These are phyloP conservation scores for Drosophila tristis DNA, from an alignment of 1,140 invertebrate genomes.

Conservation along the genomic window DNA sequence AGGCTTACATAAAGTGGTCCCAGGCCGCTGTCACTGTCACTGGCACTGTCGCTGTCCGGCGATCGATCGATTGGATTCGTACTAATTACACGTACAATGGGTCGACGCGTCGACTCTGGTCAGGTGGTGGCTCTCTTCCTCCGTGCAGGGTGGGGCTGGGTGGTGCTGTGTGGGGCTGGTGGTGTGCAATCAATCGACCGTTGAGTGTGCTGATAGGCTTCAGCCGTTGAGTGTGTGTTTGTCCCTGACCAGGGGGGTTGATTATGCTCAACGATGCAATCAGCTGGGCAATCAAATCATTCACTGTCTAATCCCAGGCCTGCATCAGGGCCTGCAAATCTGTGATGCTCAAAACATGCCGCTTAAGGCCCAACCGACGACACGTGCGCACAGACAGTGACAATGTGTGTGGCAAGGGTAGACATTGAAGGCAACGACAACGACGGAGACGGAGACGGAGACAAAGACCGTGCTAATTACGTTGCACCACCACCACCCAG, in stretches of 20 bases:
- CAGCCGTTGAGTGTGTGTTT: conserved; percentile 18
- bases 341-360: not conserved
- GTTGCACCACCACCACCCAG: conserved; percentile 33
- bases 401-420: conserved; percentile 6
- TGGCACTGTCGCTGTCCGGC: not conserved
- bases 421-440: not conserved
- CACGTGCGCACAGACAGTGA: conserved; percentile 41
- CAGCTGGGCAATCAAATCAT: conserved; percentile 20
- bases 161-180: not conserved
- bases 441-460: not conserved
- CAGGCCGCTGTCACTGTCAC: too few relatives aligned
- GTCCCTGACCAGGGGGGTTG: conserved; percentile 1
- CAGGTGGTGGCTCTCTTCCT: not conserved
- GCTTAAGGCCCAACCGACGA: not conserved
- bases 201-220: conserved; percentile 14
- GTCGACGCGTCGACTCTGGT: too few relatives aligned
- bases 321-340: conserved; percentile 19
- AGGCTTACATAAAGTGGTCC: conserved; percentile 32
- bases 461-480: conserved; percentile 60
- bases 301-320: conserved; percentile 17
- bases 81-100: conserved; percentile 30
- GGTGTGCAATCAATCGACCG: conserved; percentile 36
- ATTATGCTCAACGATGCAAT: conserved; percentile 43
- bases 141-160: not conserved
- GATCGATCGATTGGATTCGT: conserved; percentile 42